Base-by-base conservation (phyloP, 92 coral and sea anemone genomes). In the Montipora capitata region DNA sequence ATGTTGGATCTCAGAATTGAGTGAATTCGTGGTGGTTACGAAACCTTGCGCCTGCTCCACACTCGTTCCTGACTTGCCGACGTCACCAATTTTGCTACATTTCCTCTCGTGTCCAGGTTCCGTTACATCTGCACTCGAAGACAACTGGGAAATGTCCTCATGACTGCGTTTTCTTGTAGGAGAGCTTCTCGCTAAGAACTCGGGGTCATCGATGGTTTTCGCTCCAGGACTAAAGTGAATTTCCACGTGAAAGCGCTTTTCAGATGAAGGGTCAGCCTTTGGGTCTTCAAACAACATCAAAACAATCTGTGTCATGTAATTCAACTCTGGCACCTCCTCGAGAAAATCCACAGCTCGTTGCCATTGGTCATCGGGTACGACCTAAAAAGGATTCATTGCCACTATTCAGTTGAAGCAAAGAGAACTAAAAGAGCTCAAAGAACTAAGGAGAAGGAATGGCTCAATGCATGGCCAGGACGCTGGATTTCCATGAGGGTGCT, bases 231-330 rank as follows among this genome's bases (percentile, higher is more conserved):
- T 94, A 79, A 97, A 97, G 91, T 97, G 96, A 18, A 97, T 61
- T 45, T 97, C 99, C 65, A 97, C 94, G 69, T 95, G 99, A 72
- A 95, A 95, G 57, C 99, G 81, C 14, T 90, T 89, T 12, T 94
- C 98, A 2, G 98, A 94, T 51, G 57, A 76, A 8, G 86, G 90
- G 40, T 97, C 99, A 40, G 98, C 99, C 14, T 91, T 94, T 0
- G 99, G 99, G 81, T 97, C 99, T 77, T 97, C 99, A 74, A 95
- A 97, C 78, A 97, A 81, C 99, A 97, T 92, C 7, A 97, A 78
- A 64, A 97, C 97, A 10, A 96, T 89, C 80, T 97, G 99, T 3
- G 99, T 97, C 98, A 97, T 95, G 92, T 97, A 97, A 94, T 95
- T 95, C 75, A 97, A 88, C 87, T 97, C 99, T 0, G 99, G 96